phyloP scores from a whole-genome alignment of 2,113 vertebrate species.

The Tiliqua scincoides region DNA sequence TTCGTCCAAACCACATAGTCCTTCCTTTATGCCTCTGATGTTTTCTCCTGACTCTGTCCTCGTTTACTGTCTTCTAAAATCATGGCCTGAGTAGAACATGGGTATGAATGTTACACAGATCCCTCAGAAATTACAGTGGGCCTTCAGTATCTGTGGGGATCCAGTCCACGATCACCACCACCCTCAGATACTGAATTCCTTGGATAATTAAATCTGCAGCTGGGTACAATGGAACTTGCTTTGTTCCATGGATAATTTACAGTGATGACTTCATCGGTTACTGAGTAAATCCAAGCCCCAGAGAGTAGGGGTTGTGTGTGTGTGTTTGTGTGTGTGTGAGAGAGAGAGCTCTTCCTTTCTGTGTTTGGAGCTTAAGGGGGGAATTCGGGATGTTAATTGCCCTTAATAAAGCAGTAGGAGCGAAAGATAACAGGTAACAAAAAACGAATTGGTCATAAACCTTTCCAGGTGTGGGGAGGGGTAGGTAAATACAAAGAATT shows the following conservation, averaged over 20 bases:
- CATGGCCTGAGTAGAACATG: not conserved
- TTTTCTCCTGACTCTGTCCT: not conserved
- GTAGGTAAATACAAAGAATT: conserved; percentile 44
- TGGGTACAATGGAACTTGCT: too few species aligned
- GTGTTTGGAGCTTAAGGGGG: conserved; percentile 27
- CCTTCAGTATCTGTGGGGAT: too few species aligned
- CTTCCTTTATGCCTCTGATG: too few species aligned
- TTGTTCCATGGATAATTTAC: too few species aligned
- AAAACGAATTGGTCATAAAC: conserved; percentile 26
- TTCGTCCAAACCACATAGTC: too few species aligned
- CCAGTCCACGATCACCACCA: too few species aligned
- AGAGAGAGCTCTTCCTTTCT: conserved; percentile 20
- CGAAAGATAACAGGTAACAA: conserved; percentile 7
- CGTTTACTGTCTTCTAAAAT: not conserved
- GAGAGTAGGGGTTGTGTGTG: too few species aligned
- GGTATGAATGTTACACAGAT: not conserved
- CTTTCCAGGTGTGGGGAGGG: conserved; percentile 25
- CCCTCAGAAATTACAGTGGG: not conserved
- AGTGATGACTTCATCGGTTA: too few species aligned
- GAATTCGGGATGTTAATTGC: not conserved
- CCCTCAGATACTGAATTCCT: too few species aligned
- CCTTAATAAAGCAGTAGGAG: conserved; percentile 23
- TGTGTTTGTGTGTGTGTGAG: too few species aligned
- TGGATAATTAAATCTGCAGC: too few species aligned
- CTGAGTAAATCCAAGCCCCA: too few species aligned